Evolutionary conservation across 2,113 vertebrate genomes (phyloP).

Genomic region (Corvus cornix): DNA sequence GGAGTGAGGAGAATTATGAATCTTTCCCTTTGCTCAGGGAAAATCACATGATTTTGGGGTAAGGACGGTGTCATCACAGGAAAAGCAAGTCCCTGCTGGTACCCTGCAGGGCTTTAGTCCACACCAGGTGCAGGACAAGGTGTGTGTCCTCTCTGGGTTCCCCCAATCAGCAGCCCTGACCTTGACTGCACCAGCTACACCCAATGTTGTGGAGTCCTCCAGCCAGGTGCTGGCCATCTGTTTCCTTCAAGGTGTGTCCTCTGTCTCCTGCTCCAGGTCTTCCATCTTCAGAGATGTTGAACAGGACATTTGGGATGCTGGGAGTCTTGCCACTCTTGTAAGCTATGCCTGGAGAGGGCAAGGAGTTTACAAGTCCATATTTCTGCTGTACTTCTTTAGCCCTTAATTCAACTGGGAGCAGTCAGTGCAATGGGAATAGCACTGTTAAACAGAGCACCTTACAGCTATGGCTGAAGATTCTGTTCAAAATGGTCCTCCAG

Average conservation of each 20-base stretch:
- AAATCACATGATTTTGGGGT: neutral
- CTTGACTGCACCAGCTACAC: neutral
- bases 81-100: fast-evolving
- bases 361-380: fast-evolving
- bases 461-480: neutral
- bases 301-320: neutral
- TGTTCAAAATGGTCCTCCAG: neutral
- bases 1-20: neutral
- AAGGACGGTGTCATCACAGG: neutral
- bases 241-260: neutral
- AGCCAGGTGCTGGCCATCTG: neutral
- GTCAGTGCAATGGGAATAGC: neutral
- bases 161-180: neutral
- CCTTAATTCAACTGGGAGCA: neutral
- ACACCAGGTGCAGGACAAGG: neutral
- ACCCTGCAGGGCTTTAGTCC: neutral
- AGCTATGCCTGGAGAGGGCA: neutral
- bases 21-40: neutral
- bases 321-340: neutral
- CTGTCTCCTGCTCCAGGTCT: neutral
- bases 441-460: neutral
- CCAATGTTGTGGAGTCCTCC: neutral
- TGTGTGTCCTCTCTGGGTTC: neutral
- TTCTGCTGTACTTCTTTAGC: neutral
- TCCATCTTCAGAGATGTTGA: neutral